These are phyloP conservation scores for Agrypnus murinus DNA, from an alignment of 2,888 invertebrate genomes.

Conservation along the genomic window DNA sequence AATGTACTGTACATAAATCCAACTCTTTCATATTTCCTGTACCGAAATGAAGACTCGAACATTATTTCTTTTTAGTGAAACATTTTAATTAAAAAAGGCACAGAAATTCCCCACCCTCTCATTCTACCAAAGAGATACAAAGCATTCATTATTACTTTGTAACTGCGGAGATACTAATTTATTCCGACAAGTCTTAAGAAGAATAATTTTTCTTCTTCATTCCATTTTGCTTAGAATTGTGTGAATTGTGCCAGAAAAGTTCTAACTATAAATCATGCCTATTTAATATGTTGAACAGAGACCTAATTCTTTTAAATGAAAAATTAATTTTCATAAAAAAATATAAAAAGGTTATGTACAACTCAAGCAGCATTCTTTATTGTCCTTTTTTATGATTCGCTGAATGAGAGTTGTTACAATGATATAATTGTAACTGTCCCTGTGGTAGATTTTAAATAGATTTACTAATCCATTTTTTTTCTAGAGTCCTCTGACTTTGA, in stretches of 20 bases:
- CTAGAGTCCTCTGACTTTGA: too few species aligned
- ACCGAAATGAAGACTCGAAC: not conserved
- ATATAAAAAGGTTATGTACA: too few species aligned
- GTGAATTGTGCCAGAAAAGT: not conserved
- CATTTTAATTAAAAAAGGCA: slow-evolving; percentile 22
- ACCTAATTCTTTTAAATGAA: too few species aligned
- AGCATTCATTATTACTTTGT: slow-evolving; percentile 9
- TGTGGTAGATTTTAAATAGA: too few species aligned
- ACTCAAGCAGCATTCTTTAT: too few species aligned
- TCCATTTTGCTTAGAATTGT: not conserved
- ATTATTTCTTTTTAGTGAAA: not conserved
- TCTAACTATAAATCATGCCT: not conserved
- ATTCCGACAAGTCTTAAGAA: slow-evolving; percentile 7
- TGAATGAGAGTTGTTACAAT: too few species aligned
- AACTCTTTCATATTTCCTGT: not conserved
- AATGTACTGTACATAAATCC: too few species aligned
- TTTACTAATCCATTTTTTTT: too few species aligned
- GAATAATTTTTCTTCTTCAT: not conserved
- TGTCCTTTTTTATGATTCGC: too few species aligned
- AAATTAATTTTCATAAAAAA: too few species aligned
- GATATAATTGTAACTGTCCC: too few species aligned
- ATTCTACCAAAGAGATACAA: not conserved
- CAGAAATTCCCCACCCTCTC: slow-evolving; percentile 22
- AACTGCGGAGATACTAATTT: slow-evolving; percentile 19
- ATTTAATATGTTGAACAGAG: not conserved